Conservation (phyloP, 2,113 vertebrate species). For the Ageneiosus marmoratus region DNA sequence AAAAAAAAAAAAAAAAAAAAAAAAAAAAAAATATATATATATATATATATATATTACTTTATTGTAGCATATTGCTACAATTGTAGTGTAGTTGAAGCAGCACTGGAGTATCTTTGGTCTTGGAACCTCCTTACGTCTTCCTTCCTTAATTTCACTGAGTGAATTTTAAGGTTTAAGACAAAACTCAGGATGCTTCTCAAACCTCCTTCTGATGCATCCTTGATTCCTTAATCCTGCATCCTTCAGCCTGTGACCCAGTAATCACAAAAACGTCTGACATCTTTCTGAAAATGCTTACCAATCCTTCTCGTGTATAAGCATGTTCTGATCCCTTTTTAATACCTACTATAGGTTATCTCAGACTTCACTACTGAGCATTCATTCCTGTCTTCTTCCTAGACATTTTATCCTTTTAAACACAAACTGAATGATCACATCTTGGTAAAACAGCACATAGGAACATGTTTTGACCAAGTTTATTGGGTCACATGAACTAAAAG, state of each 20-base stretch:
- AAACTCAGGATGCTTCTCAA: not conserved
- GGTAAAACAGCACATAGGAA: not conserved
- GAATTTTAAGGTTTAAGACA: not conserved
- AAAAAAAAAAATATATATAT: too few species aligned
- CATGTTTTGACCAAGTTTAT: conserved; percentile 17
- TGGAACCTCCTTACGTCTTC: not conserved
- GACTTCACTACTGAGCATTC: not conserved
- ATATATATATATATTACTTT: not conserved
- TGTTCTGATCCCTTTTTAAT: not conserved
- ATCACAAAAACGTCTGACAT: not conserved
- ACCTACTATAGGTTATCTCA: not conserved
- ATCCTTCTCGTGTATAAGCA: not conserved
- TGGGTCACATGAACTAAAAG: conserved; percentile 35
- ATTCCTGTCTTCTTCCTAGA: not conserved
- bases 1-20: too few species aligned
- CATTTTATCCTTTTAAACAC: not conserved
- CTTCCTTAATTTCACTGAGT: not conserved
- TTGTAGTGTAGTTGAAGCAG: not conserved
- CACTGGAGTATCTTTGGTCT: not conserved
- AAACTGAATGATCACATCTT: conserved; percentile 34
- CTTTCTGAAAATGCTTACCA: not conserved
- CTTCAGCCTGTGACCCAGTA: not conserved
- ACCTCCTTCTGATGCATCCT: not conserved
- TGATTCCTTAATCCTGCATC: not conserved
- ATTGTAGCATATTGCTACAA: not conserved